Conservation (phyloP, 2,113 vertebrate species). For the Microcebus lehilahytsara region DNA sequence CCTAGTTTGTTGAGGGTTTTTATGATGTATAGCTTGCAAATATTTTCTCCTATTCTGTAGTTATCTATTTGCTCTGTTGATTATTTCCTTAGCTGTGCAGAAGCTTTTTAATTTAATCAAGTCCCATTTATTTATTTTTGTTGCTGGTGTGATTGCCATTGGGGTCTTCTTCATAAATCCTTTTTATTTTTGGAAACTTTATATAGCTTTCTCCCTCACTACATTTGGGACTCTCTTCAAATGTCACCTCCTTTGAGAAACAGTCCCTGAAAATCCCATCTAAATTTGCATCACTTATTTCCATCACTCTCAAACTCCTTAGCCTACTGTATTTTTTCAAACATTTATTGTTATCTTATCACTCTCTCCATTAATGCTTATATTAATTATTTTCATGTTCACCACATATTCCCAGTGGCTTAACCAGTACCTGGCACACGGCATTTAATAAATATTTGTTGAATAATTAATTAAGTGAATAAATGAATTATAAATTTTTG, state of each 20-base stretch:
- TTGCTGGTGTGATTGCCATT: too few relatives aligned
- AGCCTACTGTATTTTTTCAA: neutral
- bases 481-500: conserved; percentile 43
- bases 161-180: too few relatives aligned
- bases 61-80: too few relatives aligned
- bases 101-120: too few relatives aligned
- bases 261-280: neutral
- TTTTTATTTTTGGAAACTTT: neutral
- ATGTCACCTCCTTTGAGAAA: conserved; percentile 31
- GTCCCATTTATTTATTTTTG: too few relatives aligned
- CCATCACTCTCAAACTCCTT: neutral
- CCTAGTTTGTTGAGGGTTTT: too few relatives aligned
- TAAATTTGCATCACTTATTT: neutral
- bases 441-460: conserved; percentile 50
- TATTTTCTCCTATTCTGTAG: too few relatives aligned
- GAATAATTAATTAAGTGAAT: conserved; percentile 50
- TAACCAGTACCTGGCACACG: neutral
- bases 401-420: neutral
- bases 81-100: too few relatives aligned
- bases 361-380: neutral
- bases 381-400: conserved; percentile 30
- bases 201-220: neutral
- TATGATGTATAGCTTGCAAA: too few relatives aligned
- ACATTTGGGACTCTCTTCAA: neutral
- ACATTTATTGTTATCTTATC: conserved; percentile 11